phyloP scores from a whole-genome alignment of 2,888 invertebrate species.

The Endotricha flammealis region DNA sequence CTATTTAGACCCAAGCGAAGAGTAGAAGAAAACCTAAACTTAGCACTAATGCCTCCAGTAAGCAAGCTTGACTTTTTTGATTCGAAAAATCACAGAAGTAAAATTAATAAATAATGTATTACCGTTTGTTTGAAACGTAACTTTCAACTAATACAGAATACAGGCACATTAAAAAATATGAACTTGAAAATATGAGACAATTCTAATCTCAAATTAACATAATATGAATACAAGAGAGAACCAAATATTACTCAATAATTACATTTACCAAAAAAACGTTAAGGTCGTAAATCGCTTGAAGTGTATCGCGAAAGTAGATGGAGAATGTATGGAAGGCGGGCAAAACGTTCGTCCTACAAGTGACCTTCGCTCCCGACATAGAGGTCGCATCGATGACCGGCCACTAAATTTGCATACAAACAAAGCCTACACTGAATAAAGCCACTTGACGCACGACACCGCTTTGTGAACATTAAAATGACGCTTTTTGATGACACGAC shows the following conservation, averaged over 20 bases:
- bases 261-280: conserved; percentile 10
- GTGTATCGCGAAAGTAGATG: conserved; percentile 27
- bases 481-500: conserved; percentile 19
- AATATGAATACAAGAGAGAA: not conserved
- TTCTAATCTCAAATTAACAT: too few species aligned
- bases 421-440: conserved; percentile 66
- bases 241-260: not conserved
- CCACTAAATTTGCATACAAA: conserved; percentile 65
- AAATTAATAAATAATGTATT: too few species aligned
- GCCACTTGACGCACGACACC: conserved; percentile 61
- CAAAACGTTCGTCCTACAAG: conserved; percentile 55
- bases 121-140: too few species aligned
- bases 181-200: too few species aligned
- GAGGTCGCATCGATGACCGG: conserved; percentile 66
- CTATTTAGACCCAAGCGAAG: too few species aligned
- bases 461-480: conserved; percentile 39
- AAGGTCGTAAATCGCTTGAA: conserved; percentile 30
- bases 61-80: too few species aligned
- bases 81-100: too few species aligned
- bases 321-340: conserved; percentile 29
- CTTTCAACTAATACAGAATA: too few species aligned
- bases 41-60: too few species aligned
- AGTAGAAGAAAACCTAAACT: too few species aligned
- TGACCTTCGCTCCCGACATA: conserved; percentile 58
- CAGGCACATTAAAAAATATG: too few species aligned